Base-by-base conservation (phyloP, 2,113 vertebrate genomes). In the Pristiophorus japonicus region DNA sequence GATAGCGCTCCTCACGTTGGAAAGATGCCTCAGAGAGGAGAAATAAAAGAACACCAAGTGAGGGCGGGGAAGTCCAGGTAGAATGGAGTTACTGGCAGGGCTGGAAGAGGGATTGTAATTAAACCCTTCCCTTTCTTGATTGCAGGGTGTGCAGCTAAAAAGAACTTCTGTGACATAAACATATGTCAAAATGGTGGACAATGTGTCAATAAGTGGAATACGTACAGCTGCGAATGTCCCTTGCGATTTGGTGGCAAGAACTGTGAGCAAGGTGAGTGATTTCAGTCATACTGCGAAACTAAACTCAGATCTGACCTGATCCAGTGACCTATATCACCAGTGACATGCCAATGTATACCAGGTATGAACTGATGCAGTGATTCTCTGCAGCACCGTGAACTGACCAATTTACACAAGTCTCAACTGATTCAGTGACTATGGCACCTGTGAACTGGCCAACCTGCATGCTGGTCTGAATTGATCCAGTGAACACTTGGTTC, bases 131-230 rank as follows among this genome's bases (percentile, higher is more conserved):
- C 62, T 95, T 94, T n/a, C 0, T 7, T 0, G 0, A 47, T 55
- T 95, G 47, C 95, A 99, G 98, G 98, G 94, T 99, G 99, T 95
- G 96, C 98, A 0, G 98, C 99, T 0, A 99, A 98, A 97, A 98
- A 96, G 95, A 98, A 99, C 97, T 99, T 98, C 51, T 99, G 99
- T 1, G 97, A 97, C 0, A 97, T 92, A 12, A 96, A 96, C 27
- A 96, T 98, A 96, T 99, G 99, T 97, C 98, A 98, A 96, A 98
- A 99, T 0, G 98, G 98, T 94, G 98, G 98, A 38, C 98, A 98
- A 0, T 99, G 99, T 11, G 63, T 98, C 95, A 99, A 98, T 97
- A 98, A 97, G 96, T 99, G 99, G 99, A 98, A 97, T 97, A 99
- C 98, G 0, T 98, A 99, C 96, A 97, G 97, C 95, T 99, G 99